Base-by-base conservation (phyloP, 35 echinoderm and acorn worm genomes). In the Lytechinus variegatus region DNA sequence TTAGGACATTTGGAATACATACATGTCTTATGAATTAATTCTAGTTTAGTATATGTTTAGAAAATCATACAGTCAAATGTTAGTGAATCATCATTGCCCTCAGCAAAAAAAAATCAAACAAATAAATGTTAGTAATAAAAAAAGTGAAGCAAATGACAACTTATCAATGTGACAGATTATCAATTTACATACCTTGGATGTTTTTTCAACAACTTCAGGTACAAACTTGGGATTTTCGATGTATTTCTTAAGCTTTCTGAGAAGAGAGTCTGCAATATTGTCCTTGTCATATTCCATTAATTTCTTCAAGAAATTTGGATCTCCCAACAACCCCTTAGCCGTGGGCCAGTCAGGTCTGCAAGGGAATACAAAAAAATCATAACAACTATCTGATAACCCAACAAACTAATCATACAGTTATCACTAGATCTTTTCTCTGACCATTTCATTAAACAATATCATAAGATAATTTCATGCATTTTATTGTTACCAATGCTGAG, bases 181-280 rank as follows among this genome's bases (percentile, higher is more conserved):
- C 16, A 79, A 24, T 79, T n/a, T 79, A 92, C 86, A 55, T 93
- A 99, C 98, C 94, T 99, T 99, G 56, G 98, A 99, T 54, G 98
- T 99, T 95, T 99, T 99, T 96, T 99, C 97, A 21, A 97, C 97
- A 86, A 97, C 86, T 60, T 96, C 96, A 79, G 94, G 96, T 28
- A 99, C 95, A 97, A 99, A 99, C 92, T 98, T 99, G 4, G 98
- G 98, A 91, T 99, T 99, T 87, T 99, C 97, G 11, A 98, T 99
- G 96, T 99, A 99, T 61, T 99, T 99, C 95, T 99, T 99, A 9
- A 99, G 97, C 61, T 99, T 99, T 89, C 95, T 97, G 24, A 99
- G 95, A 19, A 94, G 53, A 21, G 96, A 94, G 21, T 99, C 98
- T 57, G 98, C 93, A 27, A 99, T 97, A 72, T 98, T 97, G 44